These are phyloP conservation scores for Limnephilus marmoratus DNA, from an alignment of 2,888 invertebrate species.

Conservation along the genomic window DNA sequence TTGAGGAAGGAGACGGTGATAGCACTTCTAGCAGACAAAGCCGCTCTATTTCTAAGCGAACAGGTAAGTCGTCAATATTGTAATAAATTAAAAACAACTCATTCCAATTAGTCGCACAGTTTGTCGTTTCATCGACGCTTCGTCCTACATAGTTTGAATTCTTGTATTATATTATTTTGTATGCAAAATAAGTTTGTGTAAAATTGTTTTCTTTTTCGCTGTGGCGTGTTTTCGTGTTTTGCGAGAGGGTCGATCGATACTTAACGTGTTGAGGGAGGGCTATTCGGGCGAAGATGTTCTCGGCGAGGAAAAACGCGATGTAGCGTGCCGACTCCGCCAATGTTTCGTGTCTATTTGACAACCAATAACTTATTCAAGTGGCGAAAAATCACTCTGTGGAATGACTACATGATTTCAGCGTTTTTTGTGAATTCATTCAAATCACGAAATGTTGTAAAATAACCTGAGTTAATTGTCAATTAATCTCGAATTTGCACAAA, in stretches of 20 bases:
- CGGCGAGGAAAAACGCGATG: conserved; percentile 62
- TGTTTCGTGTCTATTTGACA: neutral
- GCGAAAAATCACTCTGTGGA: conserved; percentile 21
- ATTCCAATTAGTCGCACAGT: neutral
- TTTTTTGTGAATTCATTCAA: neutral
- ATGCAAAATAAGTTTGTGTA: neutral
- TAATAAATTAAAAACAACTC: neutral
- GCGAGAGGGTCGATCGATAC: conserved; percentile 52
- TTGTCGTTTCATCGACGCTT: neutral
- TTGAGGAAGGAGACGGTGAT: conserved; percentile 69
- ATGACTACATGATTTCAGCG: neutral
- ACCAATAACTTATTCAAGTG: conserved; percentile 31
- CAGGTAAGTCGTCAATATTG: conserved; percentile 49
- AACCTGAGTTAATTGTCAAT: neutral
- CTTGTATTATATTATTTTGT: neutral
- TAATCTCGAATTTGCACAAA: neutral
- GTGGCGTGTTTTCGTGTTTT: conserved; percentile 15
- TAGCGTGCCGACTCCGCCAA: conserved; percentile 56
- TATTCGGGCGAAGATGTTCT: conserved; percentile 56
- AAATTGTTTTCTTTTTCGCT: neutral
- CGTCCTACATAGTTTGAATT: neutral
- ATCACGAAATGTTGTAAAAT: neutral
- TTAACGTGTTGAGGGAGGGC: conserved; percentile 57
- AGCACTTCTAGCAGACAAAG: conserved; percentile 56
- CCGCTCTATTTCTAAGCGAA: conserved; percentile 53